Base-by-base conservation (phyloP, 2,797 vertebrate genomes). In the Pyrocephalus nanus region DNA sequence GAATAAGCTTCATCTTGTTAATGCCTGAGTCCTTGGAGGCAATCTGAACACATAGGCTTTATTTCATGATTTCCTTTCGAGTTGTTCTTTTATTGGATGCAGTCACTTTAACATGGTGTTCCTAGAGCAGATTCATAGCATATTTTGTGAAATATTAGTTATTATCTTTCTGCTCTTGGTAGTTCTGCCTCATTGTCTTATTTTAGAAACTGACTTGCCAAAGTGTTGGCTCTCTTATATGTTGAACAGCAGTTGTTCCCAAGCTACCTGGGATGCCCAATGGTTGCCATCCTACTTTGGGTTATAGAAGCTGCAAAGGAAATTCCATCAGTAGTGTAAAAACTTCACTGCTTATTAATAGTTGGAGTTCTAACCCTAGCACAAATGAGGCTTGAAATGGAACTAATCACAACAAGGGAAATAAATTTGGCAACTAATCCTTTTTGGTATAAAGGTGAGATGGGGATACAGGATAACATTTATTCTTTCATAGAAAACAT, bases 361-460 rank as follows among this genome's bases (percentile, higher is more conserved):
- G 77, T 30, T 86, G 62, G 30, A 75, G 22, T 70, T 84, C 30
- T 75, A 86, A 60, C n/a, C 13, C 36, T 51, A 62, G 15, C 42
- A 92, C 71, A 93, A 93, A 78, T 81, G 43, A 81, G 55, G 22
- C 60, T 93, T 92, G 47, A 84, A 84, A 81, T 92, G 22, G 26
- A 73, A 64, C 50, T 76, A 69, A 73, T 55, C 66, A 62, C 62
- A 72, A 36, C 16, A 61, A 23, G 47, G 51, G 58, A 88, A 95
- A 81, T 85, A 48, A 79, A 91, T 62, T 10, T 70, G 74, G 51
- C 48, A 70, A 4, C 14, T 26, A 4, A 18, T 75, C 21, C 25
- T 66, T 80, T 80, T 84, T 81, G 36, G 4, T 61, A 32, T 61
- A 40, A 85, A 89, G 84, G 77, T 84, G 91, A 94, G 47, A 47